Evolutionary conservation across 2,888 invertebrate genomes (phyloP), one percentile per base, ranked within the genome.

Genomic region (Phengaris alcon): DNA sequence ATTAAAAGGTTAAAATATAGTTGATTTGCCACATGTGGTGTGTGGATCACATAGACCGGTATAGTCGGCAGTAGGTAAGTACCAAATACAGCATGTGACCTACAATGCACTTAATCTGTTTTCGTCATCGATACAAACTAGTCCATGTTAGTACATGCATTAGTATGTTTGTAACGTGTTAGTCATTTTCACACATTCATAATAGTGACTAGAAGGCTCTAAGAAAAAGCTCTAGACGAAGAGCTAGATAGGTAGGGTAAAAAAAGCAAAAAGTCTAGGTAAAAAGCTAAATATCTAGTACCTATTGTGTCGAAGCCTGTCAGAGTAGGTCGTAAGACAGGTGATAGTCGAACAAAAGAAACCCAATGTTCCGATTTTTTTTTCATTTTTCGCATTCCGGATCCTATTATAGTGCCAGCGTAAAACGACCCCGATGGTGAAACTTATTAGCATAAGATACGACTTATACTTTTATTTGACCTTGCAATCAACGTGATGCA

Each of bases 61-160:
- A 79, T 9, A 78, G 79, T 77, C 74, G 76, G 68, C 75, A 76
- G 22, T 44, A 73, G 9, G 82, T 79, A 73, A 9, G 82, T 79
- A 79, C 85, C 82, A 80, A 82, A 83, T 81, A 82, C 81, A 84
- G 82, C 81, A 84, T 80, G 76, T 90, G 91, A 90, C 90, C 90
- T 84, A 89, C 88, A 88, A 88, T 84, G 82, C 82, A 81, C 84
- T 84, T 82, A 78, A 76, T 81, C 75, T 76, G 76, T 79, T 90
- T 89, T 85, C 86, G 85, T 82, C 88, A 90, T 77, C 78, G 78
- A 75, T 75, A 76, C 55, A n/a, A 75, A 70, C 70, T 51, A 51
- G 54, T 54, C 52, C 52, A 72, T 64, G 35, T 52, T 51, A 51
- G 54, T 54, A 35, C 52, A 72, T 64, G 52, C 22, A 3, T 48